Percentiles rank a stretch among this genome's conserved stretches.
These are phyloP conservation scores for Lamellibrachia columna DNA, from an alignment of 2,888 invertebrate genomes.

Conservation along the genomic window DNA sequence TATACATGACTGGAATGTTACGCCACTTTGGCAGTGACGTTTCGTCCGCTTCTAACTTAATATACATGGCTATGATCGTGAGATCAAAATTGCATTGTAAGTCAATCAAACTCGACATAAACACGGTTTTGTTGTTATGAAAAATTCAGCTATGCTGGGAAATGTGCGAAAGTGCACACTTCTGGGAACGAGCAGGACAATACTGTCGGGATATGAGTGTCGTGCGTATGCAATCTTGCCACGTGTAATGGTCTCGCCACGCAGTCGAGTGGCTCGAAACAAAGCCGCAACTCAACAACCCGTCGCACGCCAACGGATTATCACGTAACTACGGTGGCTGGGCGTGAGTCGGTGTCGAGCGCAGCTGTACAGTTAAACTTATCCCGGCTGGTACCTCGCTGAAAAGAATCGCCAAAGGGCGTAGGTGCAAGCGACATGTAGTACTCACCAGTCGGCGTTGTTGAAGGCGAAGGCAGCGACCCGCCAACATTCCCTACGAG, in stretches of 20 bases:
- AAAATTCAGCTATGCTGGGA: neutral
- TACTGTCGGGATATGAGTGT: neutral
- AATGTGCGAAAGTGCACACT: neutral
- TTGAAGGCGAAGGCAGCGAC: neutral
- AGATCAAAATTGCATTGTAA: no score
- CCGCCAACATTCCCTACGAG: neutral
- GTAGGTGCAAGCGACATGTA: neutral
- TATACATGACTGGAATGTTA: neutral
- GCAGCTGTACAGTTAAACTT: no score
- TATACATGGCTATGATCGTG: no score
- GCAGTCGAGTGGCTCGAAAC: neutral
- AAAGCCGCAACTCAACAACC: neutral
- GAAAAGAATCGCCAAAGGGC: no score
- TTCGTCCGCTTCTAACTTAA: neutral
- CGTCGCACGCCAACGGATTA: neutral
- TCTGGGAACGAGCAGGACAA: neutral
- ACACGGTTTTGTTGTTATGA: neutral
- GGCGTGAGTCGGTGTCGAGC: neutral
- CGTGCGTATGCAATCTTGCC: neutral
- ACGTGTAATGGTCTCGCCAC: neutral
- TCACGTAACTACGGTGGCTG: neutral
- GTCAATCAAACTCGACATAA: no score
- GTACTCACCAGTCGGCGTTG: neutral
- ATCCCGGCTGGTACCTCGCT: neutral
- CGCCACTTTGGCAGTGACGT: neutral